These are phyloP conservation scores for Bicyclus anynana DNA, from an alignment of 1,140 invertebrate genomes.

Conservation along the genomic window DNA sequence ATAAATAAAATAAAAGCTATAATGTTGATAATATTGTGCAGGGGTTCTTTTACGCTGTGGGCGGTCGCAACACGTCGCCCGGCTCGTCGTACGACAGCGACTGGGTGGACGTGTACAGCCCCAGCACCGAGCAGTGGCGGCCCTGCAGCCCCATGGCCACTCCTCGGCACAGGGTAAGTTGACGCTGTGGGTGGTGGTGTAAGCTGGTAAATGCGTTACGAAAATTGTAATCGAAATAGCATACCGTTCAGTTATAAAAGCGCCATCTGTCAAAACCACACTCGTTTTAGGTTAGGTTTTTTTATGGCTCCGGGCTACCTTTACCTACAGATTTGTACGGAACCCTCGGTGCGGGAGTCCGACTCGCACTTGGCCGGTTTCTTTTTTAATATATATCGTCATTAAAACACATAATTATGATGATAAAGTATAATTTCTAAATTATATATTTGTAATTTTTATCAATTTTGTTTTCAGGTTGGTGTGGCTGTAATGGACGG, in stretches of 20 bases:
- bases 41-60: conserved; percentile 93
- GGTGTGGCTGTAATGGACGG: conserved; percentile 96
- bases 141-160: conserved; percentile 90
- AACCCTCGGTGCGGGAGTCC: too few relatives aligned
- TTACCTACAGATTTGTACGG: too few relatives aligned
- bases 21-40: conserved; percentile 33
- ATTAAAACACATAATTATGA: too few relatives aligned
- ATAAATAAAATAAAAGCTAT: background rate
- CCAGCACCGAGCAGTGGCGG: conserved; percentile 85
- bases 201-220: too few relatives aligned
- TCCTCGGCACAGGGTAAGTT: conserved; percentile 84
- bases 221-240: too few relatives aligned
- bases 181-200: too few relatives aligned
- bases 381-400: too few relatives aligned
- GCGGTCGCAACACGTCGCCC: conserved; percentile 92
- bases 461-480: conserved; percentile 55
- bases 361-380: too few relatives aligned
- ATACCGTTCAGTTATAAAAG: too few relatives aligned
- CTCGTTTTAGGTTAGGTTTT: too few relatives aligned
- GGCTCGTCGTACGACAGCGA: conserved; percentile 88
- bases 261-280: too few relatives aligned
- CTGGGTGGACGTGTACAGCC: conserved; percentile 90
- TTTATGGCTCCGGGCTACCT: too few relatives aligned
- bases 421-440: background rate
- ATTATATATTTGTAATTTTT: background rate